Percentiles rank a stretch among this genome's conserved stretches.
These are phyloP conservation scores for Penaeus japonicus DNA, from an alignment of 1,140 invertebrate species.

Conservation along the genomic window DNA sequence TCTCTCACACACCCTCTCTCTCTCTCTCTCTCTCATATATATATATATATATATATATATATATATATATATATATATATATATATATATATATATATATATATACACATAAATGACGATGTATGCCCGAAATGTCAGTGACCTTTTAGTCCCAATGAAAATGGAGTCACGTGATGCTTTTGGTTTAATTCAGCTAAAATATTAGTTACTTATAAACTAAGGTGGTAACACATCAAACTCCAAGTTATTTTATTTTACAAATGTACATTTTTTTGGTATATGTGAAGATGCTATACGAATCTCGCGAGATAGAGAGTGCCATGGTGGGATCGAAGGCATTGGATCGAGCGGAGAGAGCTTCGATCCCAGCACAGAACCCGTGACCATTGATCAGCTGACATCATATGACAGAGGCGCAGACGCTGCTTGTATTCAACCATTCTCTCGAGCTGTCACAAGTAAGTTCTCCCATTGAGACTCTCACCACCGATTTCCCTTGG, in stretches of 20 bases:
- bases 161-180: too few relatives aligned
- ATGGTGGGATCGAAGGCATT: constrained; percentile 27
- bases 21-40: neutral
- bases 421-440: neutral
- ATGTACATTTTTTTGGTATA: too few relatives aligned
- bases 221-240: too few relatives aligned
- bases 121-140: too few relatives aligned
- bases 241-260: too few relatives aligned
- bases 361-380: constrained; percentile 25
- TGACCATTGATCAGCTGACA: constrained; percentile 52
- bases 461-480: neutral
- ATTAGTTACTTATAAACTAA: too few relatives aligned
- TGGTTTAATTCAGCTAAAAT: too few relatives aligned
- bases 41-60: neutral
- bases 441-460: neutral
- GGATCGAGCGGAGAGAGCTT: constrained; percentile 31
- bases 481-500: too few relatives aligned
- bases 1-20: neutral
- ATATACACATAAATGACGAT: neutral
- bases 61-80: neutral
- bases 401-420: constrained; percentile 36
- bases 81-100: neutral
- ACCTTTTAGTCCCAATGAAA: too few relatives aligned
- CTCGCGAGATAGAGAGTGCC: neutral
- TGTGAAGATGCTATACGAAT: too few relatives aligned